Conservation (phyloP, 1,140 invertebrate genomes). For the Ips nitidus region DNA sequence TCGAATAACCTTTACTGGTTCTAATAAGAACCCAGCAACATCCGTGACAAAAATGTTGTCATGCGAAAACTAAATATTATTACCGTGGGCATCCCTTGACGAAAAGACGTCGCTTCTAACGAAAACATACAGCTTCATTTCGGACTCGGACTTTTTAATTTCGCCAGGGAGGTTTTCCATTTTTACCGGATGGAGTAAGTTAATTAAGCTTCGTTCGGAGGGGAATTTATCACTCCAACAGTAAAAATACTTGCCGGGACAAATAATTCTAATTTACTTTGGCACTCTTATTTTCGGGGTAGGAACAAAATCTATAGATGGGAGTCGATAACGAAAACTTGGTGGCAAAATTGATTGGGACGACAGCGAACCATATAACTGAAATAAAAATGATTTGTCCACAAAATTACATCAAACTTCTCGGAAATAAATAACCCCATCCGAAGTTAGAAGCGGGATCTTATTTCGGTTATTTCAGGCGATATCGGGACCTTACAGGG, state of each 20-base stretch:
- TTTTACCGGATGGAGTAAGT: slow-evolving; percentile 28
- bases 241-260: slow-evolving; percentile 2
- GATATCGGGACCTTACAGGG: slow-evolving; percentile 51
- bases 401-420: slow-evolving; percentile 34
- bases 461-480: slow-evolving; percentile 47
- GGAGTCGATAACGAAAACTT: background rate
- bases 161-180: slow-evolving; percentile 36
- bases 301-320: too few relatives aligned
- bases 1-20: too few relatives aligned
- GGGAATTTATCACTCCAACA: slow-evolving; percentile 16
- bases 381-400: slow-evolving; percentile 38
- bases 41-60: too few relatives aligned
- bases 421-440: slow-evolving; percentile 36
- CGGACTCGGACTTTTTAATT: slow-evolving; percentile 36
- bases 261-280: slow-evolving; percentile 4
- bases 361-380: background rate
- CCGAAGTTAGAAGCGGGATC: slow-evolving; percentile 27
- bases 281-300: too few relatives aligned
- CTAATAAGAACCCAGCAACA: too few relatives aligned
- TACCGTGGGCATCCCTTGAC: slow-evolving; percentile 24
- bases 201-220: slow-evolving; percentile 32
- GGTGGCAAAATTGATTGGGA: background rate
- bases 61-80: slow-evolving; percentile 34
- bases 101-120: slow-evolving; percentile 32
- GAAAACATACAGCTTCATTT: slow-evolving; percentile 39